A percentile compares a stretch with the other conserved stretches of the same genome.
Evolutionary conservation across 2,888 invertebrate species (phyloP).

Genomic region (Frankliniella fusca): DNA sequence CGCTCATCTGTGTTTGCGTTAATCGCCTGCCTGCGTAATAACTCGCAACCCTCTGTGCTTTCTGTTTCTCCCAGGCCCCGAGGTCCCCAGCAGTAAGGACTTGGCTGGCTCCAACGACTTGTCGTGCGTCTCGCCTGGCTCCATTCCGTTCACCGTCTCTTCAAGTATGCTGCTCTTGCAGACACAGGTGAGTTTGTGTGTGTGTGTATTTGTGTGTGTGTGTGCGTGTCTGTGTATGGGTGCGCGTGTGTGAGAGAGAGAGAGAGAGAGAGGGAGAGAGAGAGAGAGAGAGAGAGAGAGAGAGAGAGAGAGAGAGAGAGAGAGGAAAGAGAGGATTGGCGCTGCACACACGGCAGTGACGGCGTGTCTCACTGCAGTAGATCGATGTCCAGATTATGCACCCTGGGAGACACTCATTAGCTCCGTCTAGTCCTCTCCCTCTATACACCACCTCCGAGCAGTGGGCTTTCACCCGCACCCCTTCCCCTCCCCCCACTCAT

Average conservation of each 20-base stretch:
- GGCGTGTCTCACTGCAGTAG: background rate
- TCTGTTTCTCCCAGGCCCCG: conserved; percentile 37
- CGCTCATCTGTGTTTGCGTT: too few species aligned
- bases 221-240: too few species aligned
- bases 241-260: too few species aligned
- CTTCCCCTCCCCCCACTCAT: background rate
- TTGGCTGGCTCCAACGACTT: conserved; percentile 55
- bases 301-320: too few species aligned
- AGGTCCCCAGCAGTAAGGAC: conserved; percentile 53
- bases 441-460: background rate
- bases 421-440: too few species aligned
- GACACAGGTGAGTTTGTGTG: conserved; percentile 67
- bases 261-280: too few species aligned
- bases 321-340: too few species aligned
- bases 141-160: conserved; percentile 57
- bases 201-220: conserved; percentile 34
- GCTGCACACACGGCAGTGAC: too few species aligned
- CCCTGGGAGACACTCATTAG: background rate
- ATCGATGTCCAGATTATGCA: background rate
- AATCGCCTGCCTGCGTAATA: background rate
- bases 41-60: background rate
- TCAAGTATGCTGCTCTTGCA: conserved; percentile 93
- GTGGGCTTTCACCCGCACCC: background rate
- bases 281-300: too few species aligned
- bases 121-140: conserved; percentile 46